phyloP scores from a whole-genome alignment of 1,140 invertebrate species.

The Adoxophyes honmai region DNA sequence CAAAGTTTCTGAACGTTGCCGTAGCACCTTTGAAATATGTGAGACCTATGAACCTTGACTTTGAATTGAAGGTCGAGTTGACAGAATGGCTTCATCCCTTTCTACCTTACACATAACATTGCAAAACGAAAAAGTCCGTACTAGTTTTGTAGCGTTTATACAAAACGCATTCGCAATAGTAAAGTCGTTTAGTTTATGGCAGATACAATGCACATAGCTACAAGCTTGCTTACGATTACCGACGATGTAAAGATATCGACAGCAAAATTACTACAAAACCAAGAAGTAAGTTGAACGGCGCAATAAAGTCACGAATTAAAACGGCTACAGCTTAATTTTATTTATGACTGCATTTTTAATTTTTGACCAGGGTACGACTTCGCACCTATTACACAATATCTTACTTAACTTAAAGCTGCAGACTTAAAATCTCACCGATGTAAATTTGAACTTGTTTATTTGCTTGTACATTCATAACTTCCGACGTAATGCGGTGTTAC shows the following conservation, averaged over 20 bases:
- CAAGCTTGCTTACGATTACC: conserved; percentile 4
- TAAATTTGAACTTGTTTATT: conserved; percentile 8
- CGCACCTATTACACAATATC: background rate
- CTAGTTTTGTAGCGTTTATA: conserved; percentile 15
- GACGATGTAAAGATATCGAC: background rate
- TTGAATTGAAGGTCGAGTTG: background rate
- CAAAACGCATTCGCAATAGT: conserved; percentile 37
- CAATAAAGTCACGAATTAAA: no score
- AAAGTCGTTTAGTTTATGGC: conserved; percentile 38
- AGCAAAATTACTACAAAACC: background rate
- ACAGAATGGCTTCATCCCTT: conserved; percentile 25
- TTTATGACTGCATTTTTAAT: background rate
- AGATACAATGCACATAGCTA: conserved; percentile 37
- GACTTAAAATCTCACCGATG: background rate
- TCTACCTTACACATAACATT: conserved; percentile 18
- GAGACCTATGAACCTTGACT: conserved; percentile 19
- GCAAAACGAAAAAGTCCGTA: conserved; percentile 25
- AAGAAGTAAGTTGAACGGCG: background rate
- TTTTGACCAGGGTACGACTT: background rate
- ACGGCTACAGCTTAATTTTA: background rate
- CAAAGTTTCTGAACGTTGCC: conserved; percentile 48
- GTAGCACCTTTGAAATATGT: conserved; percentile 47
- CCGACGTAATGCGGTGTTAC: conserved; percentile 13
- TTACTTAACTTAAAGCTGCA: background rate
- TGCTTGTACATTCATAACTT: conserved; percentile 1